phyloP scores from a whole-genome alignment of 2,888 invertebrate species.

The Polymixis lichenea region DNA sequence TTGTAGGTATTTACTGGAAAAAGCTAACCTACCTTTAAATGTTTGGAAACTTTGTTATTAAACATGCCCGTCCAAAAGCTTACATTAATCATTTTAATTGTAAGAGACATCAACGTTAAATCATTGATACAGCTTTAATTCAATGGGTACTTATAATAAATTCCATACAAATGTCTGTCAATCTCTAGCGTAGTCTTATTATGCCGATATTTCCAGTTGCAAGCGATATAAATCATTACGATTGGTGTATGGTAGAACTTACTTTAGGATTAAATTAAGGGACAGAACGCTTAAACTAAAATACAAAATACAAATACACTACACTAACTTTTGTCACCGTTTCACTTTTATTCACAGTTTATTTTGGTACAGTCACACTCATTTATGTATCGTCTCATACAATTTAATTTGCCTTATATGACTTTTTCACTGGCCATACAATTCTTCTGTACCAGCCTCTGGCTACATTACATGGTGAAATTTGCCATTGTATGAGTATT shows the following conservation, averaged over 20 bases:
- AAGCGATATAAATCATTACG: background rate
- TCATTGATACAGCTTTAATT: conserved; percentile 15
- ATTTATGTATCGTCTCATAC: conserved; percentile 35
- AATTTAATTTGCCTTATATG: conserved; percentile 15
- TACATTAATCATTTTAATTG: conserved; percentile 14
- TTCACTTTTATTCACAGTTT: conserved; percentile 58
- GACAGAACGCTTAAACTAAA: conserved; percentile 41
- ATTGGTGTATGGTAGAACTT: conserved; percentile 10
- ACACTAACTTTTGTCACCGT: conserved; percentile 55
- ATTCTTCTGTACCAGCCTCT: background rate
- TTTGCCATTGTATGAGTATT: conserved; percentile 32
- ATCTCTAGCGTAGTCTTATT: background rate
- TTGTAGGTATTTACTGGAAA: conserved; percentile 12
- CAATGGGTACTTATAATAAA: background rate
- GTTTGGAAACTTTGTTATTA: conserved; percentile 9
- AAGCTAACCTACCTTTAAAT: conserved; percentile 31
- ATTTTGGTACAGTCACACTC: conserved; percentile 58
- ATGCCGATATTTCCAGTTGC: background rate
- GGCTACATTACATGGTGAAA: conserved; percentile 5
- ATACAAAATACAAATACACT: conserved; percentile 54
- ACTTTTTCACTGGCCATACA: conserved; percentile 14
- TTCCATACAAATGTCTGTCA: background rate
- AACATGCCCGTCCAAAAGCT: conserved; percentile 11
- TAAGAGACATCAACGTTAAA: conserved; percentile 1
- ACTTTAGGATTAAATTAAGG: conserved; percentile 33